Conservation (phyloP, 2,113 vertebrate species). For the Archilochus colubris region DNA sequence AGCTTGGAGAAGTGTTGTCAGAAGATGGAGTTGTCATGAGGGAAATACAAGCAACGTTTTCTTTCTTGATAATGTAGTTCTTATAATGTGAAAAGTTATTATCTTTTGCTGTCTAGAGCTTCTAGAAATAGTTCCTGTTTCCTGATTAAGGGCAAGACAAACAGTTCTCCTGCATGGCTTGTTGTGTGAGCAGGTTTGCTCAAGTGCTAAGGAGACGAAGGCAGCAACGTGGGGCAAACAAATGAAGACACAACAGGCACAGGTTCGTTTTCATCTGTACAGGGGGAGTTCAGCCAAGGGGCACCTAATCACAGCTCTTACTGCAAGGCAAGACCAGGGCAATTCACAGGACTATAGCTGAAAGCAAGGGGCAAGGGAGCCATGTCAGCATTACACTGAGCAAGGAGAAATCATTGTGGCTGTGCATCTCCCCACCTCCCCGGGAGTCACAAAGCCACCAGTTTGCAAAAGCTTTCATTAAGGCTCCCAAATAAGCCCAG, state of each 20-base stretch:
- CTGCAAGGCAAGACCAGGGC: neutral
- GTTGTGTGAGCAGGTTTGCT: neutral
- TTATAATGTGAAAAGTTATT: neutral
- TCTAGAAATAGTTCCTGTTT: neutral
- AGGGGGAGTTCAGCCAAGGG: neutral
- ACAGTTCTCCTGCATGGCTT: neutral
- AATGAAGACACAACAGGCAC: neutral
- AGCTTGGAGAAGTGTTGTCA: neutral
- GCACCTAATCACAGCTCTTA: neutral
- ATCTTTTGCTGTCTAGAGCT: neutral
- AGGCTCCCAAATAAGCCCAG: rapidly evolving
- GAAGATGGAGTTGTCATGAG: neutral
- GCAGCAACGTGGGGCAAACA: neutral
- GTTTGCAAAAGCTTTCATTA: neutral
- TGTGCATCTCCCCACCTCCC: neutral
- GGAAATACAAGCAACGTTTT: neutral
- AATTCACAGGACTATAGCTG: neutral
- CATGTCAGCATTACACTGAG: rapidly evolving
- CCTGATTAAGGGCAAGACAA: conserved; percentile 17
- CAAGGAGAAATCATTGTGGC: neutral
- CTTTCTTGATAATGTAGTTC: neutral
- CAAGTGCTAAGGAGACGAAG: neutral
- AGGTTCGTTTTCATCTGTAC: rapidly evolving
- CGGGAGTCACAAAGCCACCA: neutral
- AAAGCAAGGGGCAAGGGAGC: neutral